A percentile compares a stretch with the other conserved stretches of the same genome.
phyloP scores from a whole-genome alignment of 1,140 invertebrate species.

The Octopus sinensis region DNA sequence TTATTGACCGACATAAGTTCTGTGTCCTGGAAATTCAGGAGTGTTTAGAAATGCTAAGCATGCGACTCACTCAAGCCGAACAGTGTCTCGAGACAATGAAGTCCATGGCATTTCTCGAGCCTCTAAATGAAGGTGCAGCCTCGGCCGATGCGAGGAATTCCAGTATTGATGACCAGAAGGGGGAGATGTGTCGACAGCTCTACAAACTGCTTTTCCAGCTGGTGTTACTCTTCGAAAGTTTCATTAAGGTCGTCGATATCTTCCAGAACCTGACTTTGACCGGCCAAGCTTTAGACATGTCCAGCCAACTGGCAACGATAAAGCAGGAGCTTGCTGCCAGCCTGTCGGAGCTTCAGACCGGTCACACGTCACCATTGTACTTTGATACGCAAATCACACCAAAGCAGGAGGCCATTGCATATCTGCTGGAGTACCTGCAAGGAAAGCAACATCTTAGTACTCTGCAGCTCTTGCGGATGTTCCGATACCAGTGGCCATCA shows the following conservation, averaged over 20 bases:
- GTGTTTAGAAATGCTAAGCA: slow-evolving; percentile 89
- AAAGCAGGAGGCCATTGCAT: slow-evolving; percentile 62
- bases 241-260: slow-evolving; percentile 79
- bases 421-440: slow-evolving; percentile 65
- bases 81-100: slow-evolving; percentile 58
- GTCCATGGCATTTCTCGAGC: neutral
- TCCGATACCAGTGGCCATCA: slow-evolving; percentile 63
- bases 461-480: slow-evolving; percentile 65
- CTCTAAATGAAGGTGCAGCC: neutral
- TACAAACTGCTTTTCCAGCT: slow-evolving; percentile 94
- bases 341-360: slow-evolving; percentile 54
- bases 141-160: neutral
- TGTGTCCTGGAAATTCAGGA: slow-evolving; percentile 91
- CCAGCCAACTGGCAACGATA: slow-evolving; percentile 50
- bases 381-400: slow-evolving; percentile 50
- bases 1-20: slow-evolving; percentile 75
- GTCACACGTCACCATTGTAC: slow-evolving; percentile 59
- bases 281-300: slow-evolving; percentile 46
- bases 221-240: slow-evolving; percentile 83
- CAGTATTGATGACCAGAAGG: slow-evolving; percentile 39
- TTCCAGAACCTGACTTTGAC: slow-evolving; percentile 61
- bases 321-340: slow-evolving; percentile 50
- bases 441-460: slow-evolving; percentile 67
- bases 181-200: slow-evolving; percentile 76
- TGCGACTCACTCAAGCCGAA: slow-evolving; percentile 83